Evolutionary conservation across 2,113 vertebrate genomes (phyloP).

Genomic region (Bettongia penicillata): DNA sequence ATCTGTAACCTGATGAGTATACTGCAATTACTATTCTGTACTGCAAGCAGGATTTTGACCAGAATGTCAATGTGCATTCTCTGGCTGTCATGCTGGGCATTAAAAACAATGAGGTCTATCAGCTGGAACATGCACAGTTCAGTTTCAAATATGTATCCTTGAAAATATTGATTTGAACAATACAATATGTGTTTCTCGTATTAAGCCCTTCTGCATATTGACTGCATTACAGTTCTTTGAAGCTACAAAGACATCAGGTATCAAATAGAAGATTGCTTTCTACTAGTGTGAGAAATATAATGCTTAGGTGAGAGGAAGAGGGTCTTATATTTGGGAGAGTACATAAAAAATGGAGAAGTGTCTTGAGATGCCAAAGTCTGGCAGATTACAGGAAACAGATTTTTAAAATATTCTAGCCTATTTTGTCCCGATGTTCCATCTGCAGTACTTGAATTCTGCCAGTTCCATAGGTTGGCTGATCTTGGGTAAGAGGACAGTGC

Average conservation of each 20-base stretch:
- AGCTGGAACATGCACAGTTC: neutral
- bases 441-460: neutral
- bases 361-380: neutral
- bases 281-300: neutral
- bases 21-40: neutral
- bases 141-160: constrained; percentile 26
- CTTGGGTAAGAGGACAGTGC: constrained; percentile 1
- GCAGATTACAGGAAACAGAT: neutral
- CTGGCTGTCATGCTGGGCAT: constrained; percentile 25
- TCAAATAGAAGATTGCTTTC: constrained; percentile 26
- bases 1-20: constrained; percentile 20
- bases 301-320: neutral
- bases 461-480: neutral
- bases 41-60: constrained; percentile 42
- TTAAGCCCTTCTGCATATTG: neutral
- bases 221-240: constrained; percentile 12
- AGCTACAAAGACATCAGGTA: constrained; percentile 32
- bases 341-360: constrained; percentile 28
- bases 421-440: neutral
- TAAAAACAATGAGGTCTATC: constrained; percentile 46
- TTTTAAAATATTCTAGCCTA: constrained; percentile 19
- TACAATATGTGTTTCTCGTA: constrained; percentile 22
- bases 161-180: constrained; percentile 66
- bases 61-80: neutral
- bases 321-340: neutral